These are phyloP conservation scores for Cotesia chilonis DNA, from an alignment of 1,140 invertebrate genomes.

Conservation along the genomic window DNA sequence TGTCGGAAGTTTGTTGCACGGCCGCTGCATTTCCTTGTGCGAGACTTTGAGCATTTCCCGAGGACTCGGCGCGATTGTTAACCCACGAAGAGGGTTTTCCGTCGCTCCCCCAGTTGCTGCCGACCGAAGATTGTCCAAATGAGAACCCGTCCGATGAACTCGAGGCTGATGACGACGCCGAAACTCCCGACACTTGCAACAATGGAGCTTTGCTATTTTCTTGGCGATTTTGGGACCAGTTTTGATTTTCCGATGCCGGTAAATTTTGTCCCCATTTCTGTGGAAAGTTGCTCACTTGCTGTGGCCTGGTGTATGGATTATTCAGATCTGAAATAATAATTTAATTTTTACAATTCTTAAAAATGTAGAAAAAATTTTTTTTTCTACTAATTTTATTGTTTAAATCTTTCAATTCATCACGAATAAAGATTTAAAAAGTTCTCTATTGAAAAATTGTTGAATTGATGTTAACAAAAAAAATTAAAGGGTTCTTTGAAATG, in stretches of 20 bases:
- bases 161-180: slow-evolving; percentile 43
- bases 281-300: background rate
- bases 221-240: slow-evolving; percentile 24
- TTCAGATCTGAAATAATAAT: background rate
- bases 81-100: slow-evolving; percentile 39
- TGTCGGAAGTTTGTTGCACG: slow-evolving; percentile 37
- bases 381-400: background rate
- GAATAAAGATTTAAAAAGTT: too few relatives aligned
- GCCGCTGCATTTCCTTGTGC: slow-evolving; percentile 44
- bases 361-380: background rate
- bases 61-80: slow-evolving; percentile 42
- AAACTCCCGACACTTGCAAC: slow-evolving; percentile 42
- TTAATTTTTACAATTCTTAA: background rate
- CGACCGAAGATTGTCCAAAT: slow-evolving; percentile 45
- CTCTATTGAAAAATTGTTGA: background rate
- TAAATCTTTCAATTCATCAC: too few relatives aligned
- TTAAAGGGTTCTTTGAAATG: background rate
- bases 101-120: slow-evolving; percentile 42
- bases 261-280: slow-evolving; percentile 24
- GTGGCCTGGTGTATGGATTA: slow-evolving; percentile 11
- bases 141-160: slow-evolving; percentile 43
- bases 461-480: background rate
- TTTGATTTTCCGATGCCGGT: background rate
- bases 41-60: slow-evolving; percentile 46
- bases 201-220: background rate